Conservation (phyloP, 2,797 vertebrate species). For the Brachymystax lenok region DNA sequence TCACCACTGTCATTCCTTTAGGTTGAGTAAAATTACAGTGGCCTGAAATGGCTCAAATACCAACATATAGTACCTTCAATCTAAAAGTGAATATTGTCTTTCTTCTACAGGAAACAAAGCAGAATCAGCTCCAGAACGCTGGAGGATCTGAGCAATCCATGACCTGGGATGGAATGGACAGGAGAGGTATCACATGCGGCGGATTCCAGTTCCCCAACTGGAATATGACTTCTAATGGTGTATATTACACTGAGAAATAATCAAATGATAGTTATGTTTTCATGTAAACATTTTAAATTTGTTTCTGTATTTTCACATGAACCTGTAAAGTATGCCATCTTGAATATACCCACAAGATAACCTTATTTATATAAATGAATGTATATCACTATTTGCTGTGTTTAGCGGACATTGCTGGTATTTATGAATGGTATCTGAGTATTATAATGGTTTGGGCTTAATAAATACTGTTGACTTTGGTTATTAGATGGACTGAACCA, state of each 20-base stretch:
- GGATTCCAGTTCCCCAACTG: conserved; percentile 69
- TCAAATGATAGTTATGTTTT: conserved; percentile 58
- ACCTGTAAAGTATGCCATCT: conserved; percentile 70
- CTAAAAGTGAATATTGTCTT: neutral
- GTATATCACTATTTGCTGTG: conserved; percentile 71
- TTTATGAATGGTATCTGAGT: conserved; percentile 64
- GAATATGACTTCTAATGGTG: conserved; percentile 74
- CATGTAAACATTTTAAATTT: conserved; percentile 72
- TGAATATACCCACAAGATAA: conserved; percentile 57
- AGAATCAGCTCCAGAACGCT: conserved; percentile 64
- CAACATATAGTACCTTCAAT: neutral
- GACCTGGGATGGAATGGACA: conserved; percentile 45
- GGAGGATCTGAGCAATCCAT: conserved; percentile 67
- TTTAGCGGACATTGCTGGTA: conserved; percentile 65
- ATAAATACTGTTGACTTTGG: neutral
- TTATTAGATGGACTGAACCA: neutral
- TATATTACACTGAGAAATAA: conserved; percentile 82
- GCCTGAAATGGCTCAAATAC: neutral
- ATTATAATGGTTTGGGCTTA: conserved; percentile 42
- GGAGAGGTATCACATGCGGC: conserved; percentile 34
- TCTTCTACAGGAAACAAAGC: conserved; percentile 71
- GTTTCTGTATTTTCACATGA: conserved; percentile 65
- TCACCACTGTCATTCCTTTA: too few species aligned
- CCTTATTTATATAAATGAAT: conserved; percentile 79
- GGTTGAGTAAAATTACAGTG: too few species aligned